Evolutionary conservation across 2,113 vertebrate species (phyloP).

Genomic region (Delphinus delphis): DNA sequence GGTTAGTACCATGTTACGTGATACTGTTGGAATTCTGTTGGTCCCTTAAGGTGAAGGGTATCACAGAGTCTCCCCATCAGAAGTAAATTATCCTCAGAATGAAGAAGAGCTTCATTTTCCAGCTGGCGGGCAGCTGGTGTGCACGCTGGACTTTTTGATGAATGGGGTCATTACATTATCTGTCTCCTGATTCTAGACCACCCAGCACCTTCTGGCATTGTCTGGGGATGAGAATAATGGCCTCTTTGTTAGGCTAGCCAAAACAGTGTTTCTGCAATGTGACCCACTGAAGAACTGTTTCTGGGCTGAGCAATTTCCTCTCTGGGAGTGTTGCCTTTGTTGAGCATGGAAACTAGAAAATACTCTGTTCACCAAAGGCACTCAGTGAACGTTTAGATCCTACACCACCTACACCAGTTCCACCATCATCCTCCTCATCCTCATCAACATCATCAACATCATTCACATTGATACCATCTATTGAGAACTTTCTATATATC

Average conservation of each 20-base stretch:
- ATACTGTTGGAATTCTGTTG: constrained; percentile 72
- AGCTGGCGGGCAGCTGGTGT: constrained; percentile 85
- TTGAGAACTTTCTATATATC: not conserved
- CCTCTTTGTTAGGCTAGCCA: constrained; percentile 81
- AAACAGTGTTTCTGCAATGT: constrained; percentile 68
- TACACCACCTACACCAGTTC: no score
- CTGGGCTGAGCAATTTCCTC: constrained; percentile 72
- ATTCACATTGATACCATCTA: not conserved
- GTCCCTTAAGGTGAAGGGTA: constrained; percentile 71
- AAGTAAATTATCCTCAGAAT: constrained; percentile 79
- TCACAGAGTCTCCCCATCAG: constrained; percentile 77
- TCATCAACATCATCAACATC: not conserved
- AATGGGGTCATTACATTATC: constrained; percentile 83
- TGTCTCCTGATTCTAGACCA: constrained; percentile 82
- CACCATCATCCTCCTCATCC: not conserved
- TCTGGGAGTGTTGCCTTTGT: constrained; percentile 49
- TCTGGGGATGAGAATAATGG: constrained; percentile 73
- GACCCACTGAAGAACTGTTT: constrained; percentile 74
- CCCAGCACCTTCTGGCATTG: constrained; percentile 81
- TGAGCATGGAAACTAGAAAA: not conserved
- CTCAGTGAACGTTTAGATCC: not conserved
- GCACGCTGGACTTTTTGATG: constrained; percentile 75
- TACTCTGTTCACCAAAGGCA: not conserved
- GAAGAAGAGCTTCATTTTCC: constrained; percentile 78
- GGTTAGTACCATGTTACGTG: constrained; percentile 34